These are phyloP conservation scores for Sapayoa aenigma DNA, from an alignment of 2,113 vertebrate genomes.

Conservation along the genomic window DNA sequence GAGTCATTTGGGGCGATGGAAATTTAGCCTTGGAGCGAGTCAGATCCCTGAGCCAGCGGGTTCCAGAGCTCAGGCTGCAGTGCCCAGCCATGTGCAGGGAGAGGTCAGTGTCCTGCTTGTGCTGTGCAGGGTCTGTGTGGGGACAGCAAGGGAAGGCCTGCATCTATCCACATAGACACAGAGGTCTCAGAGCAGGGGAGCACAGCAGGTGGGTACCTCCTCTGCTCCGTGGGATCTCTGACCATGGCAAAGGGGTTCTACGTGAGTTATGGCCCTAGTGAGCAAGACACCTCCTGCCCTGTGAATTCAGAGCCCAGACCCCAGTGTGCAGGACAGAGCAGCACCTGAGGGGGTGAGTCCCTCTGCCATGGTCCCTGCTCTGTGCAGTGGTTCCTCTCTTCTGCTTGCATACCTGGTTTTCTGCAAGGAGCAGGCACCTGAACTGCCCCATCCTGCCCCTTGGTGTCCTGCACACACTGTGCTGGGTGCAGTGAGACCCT, in stretches of 20 bases:
- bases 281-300: not conserved
- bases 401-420: not conserved
- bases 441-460: not conserved
- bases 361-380: not conserved
- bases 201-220: not conserved
- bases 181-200: not conserved
- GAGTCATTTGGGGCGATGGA: not conserved
- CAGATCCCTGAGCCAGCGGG: not conserved
- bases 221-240: not conserved
- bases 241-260: not conserved
- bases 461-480: rapidly evolving
- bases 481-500: not conserved
- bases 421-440: not conserved
- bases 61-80: not conserved
- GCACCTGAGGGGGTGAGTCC: not conserved
- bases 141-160: not conserved
- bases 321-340: not conserved
- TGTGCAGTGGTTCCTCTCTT: not conserved
- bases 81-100: not conserved
- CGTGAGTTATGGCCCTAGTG: not conserved
- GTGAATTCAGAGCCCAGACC: not conserved
- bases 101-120: rapidly evolving
- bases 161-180: rapidly evolving
- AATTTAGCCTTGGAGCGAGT: slow-evolving; percentile 17
- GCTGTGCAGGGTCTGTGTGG: not conserved